These are phyloP conservation scores for Xyrauchen texanus DNA, from an alignment of 2,113 vertebrate species.

Conservation along the genomic window DNA sequence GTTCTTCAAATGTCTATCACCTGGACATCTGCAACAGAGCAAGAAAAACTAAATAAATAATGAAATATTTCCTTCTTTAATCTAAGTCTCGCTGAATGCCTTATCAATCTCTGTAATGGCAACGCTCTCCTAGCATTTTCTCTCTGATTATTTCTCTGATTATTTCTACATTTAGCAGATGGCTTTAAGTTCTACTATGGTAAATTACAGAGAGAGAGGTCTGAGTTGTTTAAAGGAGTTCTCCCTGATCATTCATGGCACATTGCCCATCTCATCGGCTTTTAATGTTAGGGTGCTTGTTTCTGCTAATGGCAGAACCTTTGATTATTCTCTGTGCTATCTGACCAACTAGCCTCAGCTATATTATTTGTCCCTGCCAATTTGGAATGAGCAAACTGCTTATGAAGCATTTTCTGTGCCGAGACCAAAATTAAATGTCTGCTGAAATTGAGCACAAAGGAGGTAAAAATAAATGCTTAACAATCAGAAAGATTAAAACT, in stretches of 20 bases:
- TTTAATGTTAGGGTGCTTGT: slow-evolving; percentile 13
- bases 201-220: slow-evolving; percentile 5
- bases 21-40: slow-evolving; percentile 39
- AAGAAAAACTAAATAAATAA: slow-evolving; percentile 50
- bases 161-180: slow-evolving; percentile 20
- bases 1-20: slow-evolving; percentile 55
- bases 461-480: not conserved
- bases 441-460: not conserved
- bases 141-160: not conserved
- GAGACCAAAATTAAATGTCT: not conserved
- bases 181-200: slow-evolving; percentile 24
- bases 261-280: slow-evolving; percentile 17
- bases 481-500: not conserved
- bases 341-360: slow-evolving; percentile 15
- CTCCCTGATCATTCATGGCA: slow-evolving; percentile 10
- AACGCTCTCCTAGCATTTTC: slow-evolving; percentile 21
- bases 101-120: slow-evolving; percentile 8
- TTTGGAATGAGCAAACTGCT: slow-evolving; percentile 10
- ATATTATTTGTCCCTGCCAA: slow-evolving; percentile 4
- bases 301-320: not conserved
- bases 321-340: slow-evolving; percentile 10
- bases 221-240: not conserved
- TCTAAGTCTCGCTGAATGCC: slow-evolving; percentile 34
- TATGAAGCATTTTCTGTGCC: slow-evolving; percentile 11
- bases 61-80: slow-evolving; percentile 49